A percentile compares a stretch with the other conserved stretches of the same genome.
Evolutionary conservation across 2,113 vertebrate species (phyloP).

Genomic region (Apteryx mantelli): DNA sequence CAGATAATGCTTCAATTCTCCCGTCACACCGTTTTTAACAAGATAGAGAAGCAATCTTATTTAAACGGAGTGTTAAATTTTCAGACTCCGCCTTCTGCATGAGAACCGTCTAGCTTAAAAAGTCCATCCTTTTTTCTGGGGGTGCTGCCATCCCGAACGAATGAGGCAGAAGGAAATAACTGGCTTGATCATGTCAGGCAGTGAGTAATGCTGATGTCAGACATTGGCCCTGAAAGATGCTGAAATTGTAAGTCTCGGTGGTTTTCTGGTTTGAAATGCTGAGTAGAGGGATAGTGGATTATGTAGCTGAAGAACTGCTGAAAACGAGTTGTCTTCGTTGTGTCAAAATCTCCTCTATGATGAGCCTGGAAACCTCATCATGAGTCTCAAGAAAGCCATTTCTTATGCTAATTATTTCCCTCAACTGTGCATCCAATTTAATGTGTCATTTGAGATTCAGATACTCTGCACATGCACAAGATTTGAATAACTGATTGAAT

Average conservation of each 20-base stretch:
- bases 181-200: constrained; percentile 22
- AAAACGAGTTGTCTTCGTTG: constrained; percentile 34
- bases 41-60: constrained; percentile 5
- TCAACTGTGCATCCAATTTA: constrained; percentile 59
- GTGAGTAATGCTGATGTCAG: constrained; percentile 43
- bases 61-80: constrained; percentile 5
- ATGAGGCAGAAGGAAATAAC: constrained; percentile 44
- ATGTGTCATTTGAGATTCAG: constrained; percentile 62
- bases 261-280: constrained; percentile 47
- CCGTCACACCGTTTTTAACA: neutral
- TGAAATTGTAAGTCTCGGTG: constrained; percentile 20
- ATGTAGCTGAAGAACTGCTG: constrained; percentile 44
- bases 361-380: constrained; percentile 53
- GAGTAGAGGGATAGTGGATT: constrained; percentile 26
- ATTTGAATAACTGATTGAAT: constrained; percentile 36
- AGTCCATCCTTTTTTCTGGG: neutral
- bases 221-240: neutral
- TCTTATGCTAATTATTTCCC: constrained; percentile 65
- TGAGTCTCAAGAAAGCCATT: constrained; percentile 59
- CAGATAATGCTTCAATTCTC: neutral
- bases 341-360: constrained; percentile 55
- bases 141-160: constrained; percentile 10
- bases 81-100: neutral
- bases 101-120: neutral
- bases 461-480: constrained; percentile 12